Evolutionary conservation across 2,797 vertebrate genomes (phyloP), one percentile per base, ranked within the genome.

Genomic region (Schizopygopsis malacanthus): DNA sequence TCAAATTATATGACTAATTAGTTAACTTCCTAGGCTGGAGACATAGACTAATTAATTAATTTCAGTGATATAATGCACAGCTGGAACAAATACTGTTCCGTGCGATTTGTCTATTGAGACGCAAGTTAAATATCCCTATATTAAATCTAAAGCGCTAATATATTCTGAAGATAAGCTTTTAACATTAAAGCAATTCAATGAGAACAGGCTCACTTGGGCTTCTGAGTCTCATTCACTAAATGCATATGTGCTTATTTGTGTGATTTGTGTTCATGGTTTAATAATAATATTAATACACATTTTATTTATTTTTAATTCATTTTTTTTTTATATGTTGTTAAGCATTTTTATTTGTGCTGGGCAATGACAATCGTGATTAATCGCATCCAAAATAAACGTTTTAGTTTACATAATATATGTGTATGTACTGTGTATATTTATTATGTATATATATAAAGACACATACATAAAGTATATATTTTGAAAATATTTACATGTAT

Each of bases 1-100:
- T 47, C 16, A 79, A 52, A 59, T 72, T 22, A 83, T 50, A 61
- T 13, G 47, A 79, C 22, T 75, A 79, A 87, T 87, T 79, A 75
- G 43, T 33, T 65, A 61, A 79, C 47, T 43, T 83, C 56, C 54
- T 20, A 45, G 22, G 33, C 56, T 83, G 0, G 45, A 41, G 52
- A 69, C 81, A 71, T 39, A 16, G 37, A n/a, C 28, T 79, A 59
- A 79, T 83, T 83, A 13, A 78, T 70, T 59, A 1, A 73, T 65
- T 65, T 73, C 70, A 43, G 61, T 43, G 71, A 22, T 52, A 33
- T 79, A 83, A 63, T 52, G 28, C 50, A 56, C 18, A 18, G 22
- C 22, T 50, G 41, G 28, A 50, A 83, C n/a, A 82, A 72, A 72
- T 3, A 39, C n/a, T 6, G 6, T 45, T 81, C 7, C 13, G 0